Evolutionary conservation across 2,888 invertebrate species (phyloP), one percentile per base, ranked within the genome.

Genomic region (Zele albiditarsus): DNA sequence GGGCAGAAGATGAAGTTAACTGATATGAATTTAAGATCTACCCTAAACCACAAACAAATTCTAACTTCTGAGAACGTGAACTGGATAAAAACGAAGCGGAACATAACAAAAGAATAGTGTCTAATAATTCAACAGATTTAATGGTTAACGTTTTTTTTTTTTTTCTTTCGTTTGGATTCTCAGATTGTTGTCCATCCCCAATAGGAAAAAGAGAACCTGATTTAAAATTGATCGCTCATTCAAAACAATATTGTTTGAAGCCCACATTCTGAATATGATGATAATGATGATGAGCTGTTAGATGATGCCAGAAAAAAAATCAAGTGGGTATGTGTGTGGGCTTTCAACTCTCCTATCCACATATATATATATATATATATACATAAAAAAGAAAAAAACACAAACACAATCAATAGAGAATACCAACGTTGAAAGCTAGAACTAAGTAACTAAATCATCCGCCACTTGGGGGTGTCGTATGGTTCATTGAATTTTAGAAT

Each of bases 21-120:
- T 20, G 77, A 77, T 77, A 71, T 58, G 20, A 49, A 77, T 74
- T 72, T 53, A 65, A 68, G 71, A 67, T 42, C 63, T 28, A 66
- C 23, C 67, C 60, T 63, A 72, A 42, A 42, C 58, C 27, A 71
- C 25, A 33, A 1, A 38, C 33, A 71, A 62, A 53, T 63, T 65
- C 68, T 74, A 60, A 67, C 58, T n/a, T 74, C 23, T 5, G 25
- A 20, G 27, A 76, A 73, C 65, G 46, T 62, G 33, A 70, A 62
- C 23, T 53, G 53, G 53, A 53, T 53, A 20, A 53, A 53, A 53
- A 53, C 53, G 53, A 53, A 53, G 53, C 53, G 53, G 53, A 2
- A 53, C 23, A 23, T 53, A 20, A 53, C 53, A 53, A 53, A 20
- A 12, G 46, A n/a, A 23, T 20, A 53, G 20, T 10, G 23, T 53